Evolutionary conservation across 2,113 vertebrate genomes (phyloP), one percentile per base, ranked within the genome.

Genomic region (Etheostoma cragini): DNA sequence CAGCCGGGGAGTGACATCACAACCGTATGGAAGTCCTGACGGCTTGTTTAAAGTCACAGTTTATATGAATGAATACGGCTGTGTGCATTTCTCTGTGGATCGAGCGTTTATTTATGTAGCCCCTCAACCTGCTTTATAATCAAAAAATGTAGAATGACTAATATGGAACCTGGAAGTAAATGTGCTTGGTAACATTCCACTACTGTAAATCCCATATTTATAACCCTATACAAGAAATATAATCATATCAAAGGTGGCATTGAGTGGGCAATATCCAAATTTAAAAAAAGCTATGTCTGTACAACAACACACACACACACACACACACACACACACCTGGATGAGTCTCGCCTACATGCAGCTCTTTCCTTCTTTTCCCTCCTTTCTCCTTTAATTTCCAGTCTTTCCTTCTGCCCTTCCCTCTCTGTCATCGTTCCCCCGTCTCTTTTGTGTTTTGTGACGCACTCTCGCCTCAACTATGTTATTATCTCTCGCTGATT

Each of bases 401-500:
- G n/a, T 35, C 70, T 53, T 46, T 21, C 64, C 53, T 33, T 26
- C 61, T 57, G 26, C 5, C n/a, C 57, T 45, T 66, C 35, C 68
- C 57, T 58, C 71, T 26, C 74, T 53, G 49, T 82, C 78, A 54
- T 53, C 71, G 64, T n/a, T 7, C 63, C 72, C 45, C 62, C 60
- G 1, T 79, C 76, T 83, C 79, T 54, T 88, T 85, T 89, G 77
- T 87, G 70, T 72, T 58, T 81, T 8, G 53, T 85, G 84, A 83
- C 78, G 54, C 81, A 21, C 72, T 70, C 61, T 68, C 11, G 68
- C 68, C 85, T 82, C 65, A n/a, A 67, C 80, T 88, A 21, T 86
- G 76, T 82, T 82, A 91, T 91, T 91, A 88, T 89, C 86, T 72
- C 79, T 76, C 0, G 54, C 82, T 81, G 86, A 87, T 88, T 91